Base-by-base conservation (phyloP, 2,797 vertebrate species). In the Dermochelys coriacea region DNA sequence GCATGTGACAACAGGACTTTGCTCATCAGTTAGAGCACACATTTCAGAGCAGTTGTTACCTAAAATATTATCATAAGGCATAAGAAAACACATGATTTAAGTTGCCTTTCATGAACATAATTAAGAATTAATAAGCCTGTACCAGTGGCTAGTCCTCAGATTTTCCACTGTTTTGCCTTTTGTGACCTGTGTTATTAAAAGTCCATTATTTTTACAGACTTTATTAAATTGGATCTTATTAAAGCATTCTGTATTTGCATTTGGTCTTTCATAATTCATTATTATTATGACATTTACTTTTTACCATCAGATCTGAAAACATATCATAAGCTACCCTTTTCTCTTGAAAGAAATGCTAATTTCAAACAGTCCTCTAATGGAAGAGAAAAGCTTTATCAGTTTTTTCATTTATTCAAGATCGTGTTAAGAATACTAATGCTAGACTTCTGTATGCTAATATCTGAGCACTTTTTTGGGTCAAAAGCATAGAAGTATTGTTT, bases 291-390 rank as follows among this genome's bases (percentile, higher is more conserved):
- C 99, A 99, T 99, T 99, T 99, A 98, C 98, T 98, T 98, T 98
- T 98, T 98, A 99, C 99, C 99, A 99, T 99, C 99, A 99, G 99
- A 99, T 99, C 99, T 99, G 98, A 97, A 98, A 99, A 99, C 98
- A 99, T 99, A 99, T 99, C 98, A 98, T 98, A 99, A 98, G 99
- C 99, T 99, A 99, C 99, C 99, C 99, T 99, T 99, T 99, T 99
- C 99, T 98, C 99, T 99, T 99, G 98, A 98, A 98, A 98, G 99
- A 99, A 99, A 99, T 99, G 99, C 99, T 99, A 99, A 99, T 99
- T 99, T 99, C 99, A 99, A 99, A 99, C 99, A 99, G 99, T 99
- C 99, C 99, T 99, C 99, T 99, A 99, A 99, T 99, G 99, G 99
- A 99, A 99, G 99, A 99, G 99, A 99, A 99, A 99, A 99, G 99